phyloP scores from a whole-genome alignment of 2,797 vertebrate genomes.

The Ptychadena robeensis region DNA sequence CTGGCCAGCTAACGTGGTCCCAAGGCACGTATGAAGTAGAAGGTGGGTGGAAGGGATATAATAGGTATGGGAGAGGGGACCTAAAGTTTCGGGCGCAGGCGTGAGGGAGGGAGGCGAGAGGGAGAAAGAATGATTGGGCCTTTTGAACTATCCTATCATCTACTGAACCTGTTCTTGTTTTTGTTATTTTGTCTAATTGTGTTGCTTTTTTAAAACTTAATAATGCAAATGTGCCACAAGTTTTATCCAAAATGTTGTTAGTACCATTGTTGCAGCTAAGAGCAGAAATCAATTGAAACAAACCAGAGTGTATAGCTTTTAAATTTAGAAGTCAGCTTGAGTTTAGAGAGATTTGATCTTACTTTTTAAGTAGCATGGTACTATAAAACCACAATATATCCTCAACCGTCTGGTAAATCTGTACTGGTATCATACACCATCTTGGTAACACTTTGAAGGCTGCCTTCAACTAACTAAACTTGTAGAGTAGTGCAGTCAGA shows the following conservation, averaged over 20 bases:
- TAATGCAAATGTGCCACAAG: neutral
- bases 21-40: no score
- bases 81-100: no score
- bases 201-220: neutral
- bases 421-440: neutral
- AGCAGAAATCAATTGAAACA: no score
- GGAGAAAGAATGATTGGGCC: no score
- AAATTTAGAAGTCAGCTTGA: no score
- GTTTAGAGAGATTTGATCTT: neutral
- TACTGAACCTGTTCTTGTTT: neutral
- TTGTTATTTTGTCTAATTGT: neutral
- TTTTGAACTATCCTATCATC: no score
- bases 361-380: neutral
- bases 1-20: no score
- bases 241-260: neutral
- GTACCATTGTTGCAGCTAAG: neutral
- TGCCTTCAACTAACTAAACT: neutral
- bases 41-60: no score
- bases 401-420: neutral
- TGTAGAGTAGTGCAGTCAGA: conserved; percentile 7
- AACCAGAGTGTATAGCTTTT: no score
- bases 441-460: neutral
- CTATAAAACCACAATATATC: neutral
- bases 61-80: no score
- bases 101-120: no score